Base-by-base conservation (phyloP, 2,888 invertebrate genomes). In the Osmoderma eremita region DNA sequence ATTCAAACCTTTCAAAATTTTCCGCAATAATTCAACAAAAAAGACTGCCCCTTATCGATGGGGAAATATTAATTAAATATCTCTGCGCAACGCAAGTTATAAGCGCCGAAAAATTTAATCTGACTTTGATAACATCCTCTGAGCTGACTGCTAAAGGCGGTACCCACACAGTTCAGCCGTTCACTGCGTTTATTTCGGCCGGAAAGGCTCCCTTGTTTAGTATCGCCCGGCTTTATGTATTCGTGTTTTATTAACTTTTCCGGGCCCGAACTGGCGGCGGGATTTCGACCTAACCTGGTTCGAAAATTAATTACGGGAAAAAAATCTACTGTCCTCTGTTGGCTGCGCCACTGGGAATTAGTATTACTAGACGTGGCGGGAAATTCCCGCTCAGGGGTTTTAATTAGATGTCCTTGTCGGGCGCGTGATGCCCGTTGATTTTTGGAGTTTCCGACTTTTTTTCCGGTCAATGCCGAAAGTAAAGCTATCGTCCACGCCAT, bases 191-290 rank as follows among this genome's bases (percentile, higher is more conserved):
- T 6, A 30, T 6, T 30, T 30, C 30, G 30, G 30, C 2, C 30
- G 6, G 30, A 30, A 2, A 30, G 8, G 24, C 3, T 24, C 5
- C 24, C 30, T 6, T 56, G 41, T 41, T 56, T 56, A 41, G 41
- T 41, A 41, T 20, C 8, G 30, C 6, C 1, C 3, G 41, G 41
- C 22, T 41, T 56, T 22, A 56, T n/a, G n/a, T 56, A 56, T 41
- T 41, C 56, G 20, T 56, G 41, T 56, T 56, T 56, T 56, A 56
- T 56, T 56, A 56, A 56, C 56, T 56, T 56, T 56, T 41, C 41
- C 56, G 56, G 41, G 41, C 10, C 39, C 1, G 39, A 39, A 41
- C 39, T 39, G 38, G 13, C 17, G 17, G 12, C 20, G 39, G 8
- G 22, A 18, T 20, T 20, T 20, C 20, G 18, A 5, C 24, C 20